Evolutionary conservation across 2,888 invertebrate species (phyloP), one percentile per base, ranked within the genome.

Genomic region (Hololepta plana): DNA sequence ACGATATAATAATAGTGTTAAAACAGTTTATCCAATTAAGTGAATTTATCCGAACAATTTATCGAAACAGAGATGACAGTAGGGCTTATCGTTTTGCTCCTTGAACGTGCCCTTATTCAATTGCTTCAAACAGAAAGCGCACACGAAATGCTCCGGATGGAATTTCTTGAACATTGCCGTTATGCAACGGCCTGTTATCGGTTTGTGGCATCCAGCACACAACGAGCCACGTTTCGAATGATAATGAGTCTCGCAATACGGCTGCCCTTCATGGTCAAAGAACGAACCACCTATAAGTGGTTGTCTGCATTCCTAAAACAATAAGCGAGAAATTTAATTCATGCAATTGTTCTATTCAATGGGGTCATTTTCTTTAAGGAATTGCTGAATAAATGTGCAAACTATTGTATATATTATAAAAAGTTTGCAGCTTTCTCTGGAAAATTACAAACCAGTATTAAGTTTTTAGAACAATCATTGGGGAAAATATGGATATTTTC

Each of bases 31-130:
- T n/a, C n/a, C n/a, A n/a, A n/a, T 23, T 15, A 23, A 4, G 4
- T 15, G 12, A 14, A 20, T 27, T 62, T 66, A 91, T 36, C 91
- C 88, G 50, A 93, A 98, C 19, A 98, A 67, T 51, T 93, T 95
- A 37, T 93, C 91, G 53, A 96, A 98, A 59, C 96, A 98, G 33
- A 70, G 67, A 52, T 98, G 96, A 55, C 98, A 98, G 57, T 96
- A 99, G 2, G 98, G 96, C 51, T 95, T 93, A 46, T 93, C 90
- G 51, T 91, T 91, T 51, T 95, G 93, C 55, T 98, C 98, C 55
- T 98, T 99, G 59, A 98, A 98, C 1, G 96, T 98, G 44, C 96
- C 96, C 53, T 96, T 96, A 59, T 95, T 96, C 39, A 99, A 67
- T 52, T 95, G 95, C 47, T 91, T 81, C 35, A 93, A 65, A 49